Percentiles rank a stretch among this genome's conserved stretches.
phyloP scores from a whole-genome alignment of 2,113 vertebrate genomes.

The Psophia crepitans region DNA sequence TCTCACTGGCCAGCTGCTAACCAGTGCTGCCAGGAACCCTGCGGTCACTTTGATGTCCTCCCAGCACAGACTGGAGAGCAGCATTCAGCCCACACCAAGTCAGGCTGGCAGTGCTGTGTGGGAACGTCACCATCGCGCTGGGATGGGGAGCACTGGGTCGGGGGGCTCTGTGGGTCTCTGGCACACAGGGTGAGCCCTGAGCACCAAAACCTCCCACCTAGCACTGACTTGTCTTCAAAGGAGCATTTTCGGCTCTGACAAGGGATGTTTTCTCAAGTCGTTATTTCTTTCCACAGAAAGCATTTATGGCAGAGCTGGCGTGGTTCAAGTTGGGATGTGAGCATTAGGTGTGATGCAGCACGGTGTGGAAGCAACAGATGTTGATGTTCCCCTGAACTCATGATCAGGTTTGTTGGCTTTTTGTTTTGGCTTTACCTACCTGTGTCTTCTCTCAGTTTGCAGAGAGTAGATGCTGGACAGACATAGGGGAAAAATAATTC shows the following conservation, averaged over 20 bases:
- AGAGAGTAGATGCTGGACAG: neutral
- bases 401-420: neutral
- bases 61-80: accelerated
- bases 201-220: neutral
- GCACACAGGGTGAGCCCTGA: neutral
- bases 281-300: neutral
- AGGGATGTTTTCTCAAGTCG: neutral
- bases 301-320: neutral
- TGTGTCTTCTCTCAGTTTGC: neutral
- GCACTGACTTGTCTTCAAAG: neutral
- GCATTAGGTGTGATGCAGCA: accelerated
- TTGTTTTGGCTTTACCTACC: neutral
- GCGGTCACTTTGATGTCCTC: neutral
- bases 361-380: accelerated
- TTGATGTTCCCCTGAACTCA: neutral
- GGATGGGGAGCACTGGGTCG: neutral
- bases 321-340: neutral
- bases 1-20: neutral
- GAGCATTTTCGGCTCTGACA: neutral
- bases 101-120: neutral
- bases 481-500: neutral
- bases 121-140: accelerated
- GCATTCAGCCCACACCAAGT: neutral
- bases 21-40: neutral
- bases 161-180: neutral